Evolutionary conservation across 1,140 invertebrate species (phyloP), one percentile per base, ranked within the genome.

Genomic region (Caenorhabditis brenneri): DNA sequence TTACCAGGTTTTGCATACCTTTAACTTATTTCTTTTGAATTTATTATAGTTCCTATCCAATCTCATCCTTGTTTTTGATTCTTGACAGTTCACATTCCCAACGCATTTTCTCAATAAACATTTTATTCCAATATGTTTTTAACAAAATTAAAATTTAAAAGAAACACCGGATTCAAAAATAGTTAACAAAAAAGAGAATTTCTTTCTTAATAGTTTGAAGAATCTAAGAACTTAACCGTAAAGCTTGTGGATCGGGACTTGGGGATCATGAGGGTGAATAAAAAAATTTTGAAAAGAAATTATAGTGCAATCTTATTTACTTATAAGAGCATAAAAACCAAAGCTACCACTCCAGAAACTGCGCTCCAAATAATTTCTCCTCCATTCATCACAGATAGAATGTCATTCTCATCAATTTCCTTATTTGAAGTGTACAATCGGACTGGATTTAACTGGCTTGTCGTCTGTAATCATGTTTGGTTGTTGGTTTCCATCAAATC

Each of bases 11-110:
- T 51, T 36, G 31, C 19, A 65, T 19, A 65, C 58, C 29, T 42
- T 74, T 74, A 42, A 74, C 65, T 74, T 74, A 74, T 74, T 74
- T 74, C 10, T 31, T 19, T 65, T 36, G n/a, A n/a, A 27, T 27
- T 27, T 36, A 36, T 74, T 74, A 42, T 58, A 31, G 29, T 42
- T 74, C 42, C 42, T 39, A 42, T 42, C 24, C 65, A 42, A 74
- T 74, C 65, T 74, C 65, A 74, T n/a, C n/a, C n/a, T 74, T 74
- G 65, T 74, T 74, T 74, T 74, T 24, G 36, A 42, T 74, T 42
- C 36, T 74, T 39, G 36, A 42, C 33, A 42, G 24, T 42, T 22
- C 2, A 74, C 65, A 74, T 74, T 74, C 65, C 65, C 7, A 19
- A 36, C 24, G 15, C 19, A 39, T 42, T 42, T 42, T 46, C 16